phyloP scores from a whole-genome alignment of 2,888 invertebrate genomes.

The Sinodicranocentrus sp. region DNA sequence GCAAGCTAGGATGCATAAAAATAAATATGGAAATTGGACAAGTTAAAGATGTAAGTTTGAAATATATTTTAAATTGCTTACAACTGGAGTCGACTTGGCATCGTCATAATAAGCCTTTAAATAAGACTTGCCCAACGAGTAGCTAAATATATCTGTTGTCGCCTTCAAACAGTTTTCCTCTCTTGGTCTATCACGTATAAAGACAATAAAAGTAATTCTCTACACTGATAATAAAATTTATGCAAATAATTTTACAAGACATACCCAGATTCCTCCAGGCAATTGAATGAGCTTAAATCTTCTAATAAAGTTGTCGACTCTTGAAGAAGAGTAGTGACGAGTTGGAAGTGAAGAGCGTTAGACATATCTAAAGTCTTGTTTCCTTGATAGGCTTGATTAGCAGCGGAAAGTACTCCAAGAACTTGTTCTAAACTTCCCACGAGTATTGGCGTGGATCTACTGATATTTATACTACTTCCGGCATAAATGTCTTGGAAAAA shows the following conservation, averaged over 20 bases:
- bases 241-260: too few species aligned
- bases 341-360: slow-evolving; percentile 48
- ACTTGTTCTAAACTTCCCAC: neutral
- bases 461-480: slow-evolving; percentile 40
- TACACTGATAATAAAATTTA: too few species aligned
- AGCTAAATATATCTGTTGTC: slow-evolving; percentile 45
- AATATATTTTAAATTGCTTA: slow-evolving; percentile 18
- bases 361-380: neutral
- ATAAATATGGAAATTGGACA: neutral
- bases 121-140: slow-evolving; percentile 50
- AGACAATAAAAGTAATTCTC: too few species aligned
- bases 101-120: slow-evolving; percentile 47
- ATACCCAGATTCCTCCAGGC: slow-evolving; percentile 44
- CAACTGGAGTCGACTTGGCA: slow-evolving; percentile 25
- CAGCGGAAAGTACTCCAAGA: slow-evolving; percentile 14
- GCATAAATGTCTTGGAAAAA: slow-evolving; percentile 51
- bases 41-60: neutral
- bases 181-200: neutral
- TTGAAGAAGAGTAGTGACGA: slow-evolving; percentile 35
- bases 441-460: slow-evolving; percentile 1
- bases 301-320: slow-evolving; percentile 46
- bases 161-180: neutral
- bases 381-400: neutral
- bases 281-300: slow-evolving; percentile 45
- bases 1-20: slow-evolving; percentile 19